Conservation (phyloP, 2,888 invertebrate species). For the Phania funesta region DNA sequence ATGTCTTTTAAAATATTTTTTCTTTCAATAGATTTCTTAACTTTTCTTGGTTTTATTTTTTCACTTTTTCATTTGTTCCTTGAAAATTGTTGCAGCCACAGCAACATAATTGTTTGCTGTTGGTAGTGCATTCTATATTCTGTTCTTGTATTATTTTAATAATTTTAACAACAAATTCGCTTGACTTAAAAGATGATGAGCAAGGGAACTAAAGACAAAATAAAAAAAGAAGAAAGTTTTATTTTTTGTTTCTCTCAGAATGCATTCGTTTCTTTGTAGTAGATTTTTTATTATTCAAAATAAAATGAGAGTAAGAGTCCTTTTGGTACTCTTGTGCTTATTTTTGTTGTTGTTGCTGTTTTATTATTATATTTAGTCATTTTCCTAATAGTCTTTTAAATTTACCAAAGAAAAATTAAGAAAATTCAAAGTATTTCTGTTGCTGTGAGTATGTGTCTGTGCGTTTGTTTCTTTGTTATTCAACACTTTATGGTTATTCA, state of each 20-base stretch:
- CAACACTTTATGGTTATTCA: slow-evolving; percentile 59
- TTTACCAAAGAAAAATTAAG: slow-evolving; percentile 1
- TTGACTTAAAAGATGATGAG: slow-evolving; percentile 50
- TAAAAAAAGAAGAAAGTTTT: not conserved
- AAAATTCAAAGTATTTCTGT: slow-evolving; percentile 1
- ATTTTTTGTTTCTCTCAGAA: slow-evolving; percentile 26
- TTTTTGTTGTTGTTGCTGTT: too few relatives aligned
- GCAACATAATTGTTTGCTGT: slow-evolving; percentile 17
- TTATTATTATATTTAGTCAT: slow-evolving; percentile 47
- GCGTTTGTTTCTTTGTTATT: too few relatives aligned
- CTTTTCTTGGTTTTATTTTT: slow-evolving; percentile 9
- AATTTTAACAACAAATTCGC: slow-evolving; percentile 58
- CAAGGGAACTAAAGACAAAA: not conserved
- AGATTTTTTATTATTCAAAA: slow-evolving; percentile 33
- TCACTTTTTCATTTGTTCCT: not conserved
- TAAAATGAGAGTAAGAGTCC: slow-evolving; percentile 58
- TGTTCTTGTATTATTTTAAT: slow-evolving; percentile 45
- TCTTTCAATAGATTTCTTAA: slow-evolving; percentile 42
- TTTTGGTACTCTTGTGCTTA: slow-evolving; percentile 22
- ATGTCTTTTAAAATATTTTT: too few relatives aligned
- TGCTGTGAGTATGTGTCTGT: not conserved
- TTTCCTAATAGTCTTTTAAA: slow-evolving; percentile 60
- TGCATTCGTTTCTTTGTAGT: slow-evolving; percentile 44
- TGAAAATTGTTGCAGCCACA: slow-evolving; percentile 1
- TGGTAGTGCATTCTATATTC: not conserved